These are phyloP conservation scores for Melitaea cinxia DNA, from an alignment of 1,140 invertebrate species.

Conservation along the genomic window DNA sequence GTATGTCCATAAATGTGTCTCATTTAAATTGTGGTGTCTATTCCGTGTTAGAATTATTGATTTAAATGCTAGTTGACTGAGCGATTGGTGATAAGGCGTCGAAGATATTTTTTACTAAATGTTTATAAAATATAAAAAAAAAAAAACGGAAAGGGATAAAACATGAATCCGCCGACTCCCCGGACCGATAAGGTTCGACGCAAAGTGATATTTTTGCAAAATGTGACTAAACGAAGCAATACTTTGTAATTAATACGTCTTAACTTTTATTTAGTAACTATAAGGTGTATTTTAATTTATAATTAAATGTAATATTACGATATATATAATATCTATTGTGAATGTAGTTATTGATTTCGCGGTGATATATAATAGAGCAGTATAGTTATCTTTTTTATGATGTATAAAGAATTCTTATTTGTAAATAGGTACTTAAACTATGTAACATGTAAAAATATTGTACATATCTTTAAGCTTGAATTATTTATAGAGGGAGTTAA, in stretches of 20 bases:
- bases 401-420: slow-evolving; percentile 81
- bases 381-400: slow-evolving; percentile 80
- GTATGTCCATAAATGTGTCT: slow-evolving; percentile 80
- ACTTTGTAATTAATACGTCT: slow-evolving; percentile 85
- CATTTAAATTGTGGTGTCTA: slow-evolving; percentile 81
- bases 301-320: slow-evolving; percentile 56
- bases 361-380: slow-evolving; percentile 77
- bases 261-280: slow-evolving; percentile 76
- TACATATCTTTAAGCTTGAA: slow-evolving; percentile 81
- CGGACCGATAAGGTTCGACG: slow-evolving; percentile 49
- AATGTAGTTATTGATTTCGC: slow-evolving; percentile 80
- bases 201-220: slow-evolving; percentile 86
- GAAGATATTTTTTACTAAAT: slow-evolving; percentile 76
- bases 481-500: slow-evolving; percentile 77
- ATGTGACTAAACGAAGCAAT: slow-evolving; percentile 86
- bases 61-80: slow-evolving; percentile 76
- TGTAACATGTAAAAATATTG: slow-evolving; percentile 80
- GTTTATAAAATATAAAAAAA: slow-evolving; percentile 53
- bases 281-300: slow-evolving; percentile 77
- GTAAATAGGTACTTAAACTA: slow-evolving; percentile 81
- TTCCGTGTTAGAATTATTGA: slow-evolving; percentile 75
- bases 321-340: slow-evolving; percentile 75
- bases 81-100: slow-evolving; percentile 60
- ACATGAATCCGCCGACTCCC: slow-evolving; percentile 33
- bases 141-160: slow-evolving; percentile 43